Conservation (phyloP, 2,797 vertebrate species). For the Karalla daura region DNA sequence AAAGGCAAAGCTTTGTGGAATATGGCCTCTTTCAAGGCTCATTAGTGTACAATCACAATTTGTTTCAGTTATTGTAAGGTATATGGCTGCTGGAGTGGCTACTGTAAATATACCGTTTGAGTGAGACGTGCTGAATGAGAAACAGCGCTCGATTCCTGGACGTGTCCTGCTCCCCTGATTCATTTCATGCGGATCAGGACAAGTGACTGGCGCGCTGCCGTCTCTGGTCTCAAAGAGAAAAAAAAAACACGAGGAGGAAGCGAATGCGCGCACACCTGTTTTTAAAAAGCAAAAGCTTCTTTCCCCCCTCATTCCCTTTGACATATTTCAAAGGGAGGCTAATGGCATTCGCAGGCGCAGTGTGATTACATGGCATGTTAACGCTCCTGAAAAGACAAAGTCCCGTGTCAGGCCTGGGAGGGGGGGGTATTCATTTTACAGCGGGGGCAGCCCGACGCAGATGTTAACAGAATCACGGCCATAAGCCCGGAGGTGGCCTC, state of each 20-base stretch:
- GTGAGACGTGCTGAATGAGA: slow-evolving; percentile 34
- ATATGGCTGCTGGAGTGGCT: slow-evolving; percentile 23
- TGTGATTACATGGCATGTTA: slow-evolving; percentile 73
- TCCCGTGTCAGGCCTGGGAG: slow-evolving; percentile 50
- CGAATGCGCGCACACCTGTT: slow-evolving; percentile 56
- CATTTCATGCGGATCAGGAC: slow-evolving; percentile 31
- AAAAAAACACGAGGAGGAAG: slow-evolving; percentile 5
- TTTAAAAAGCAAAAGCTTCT: slow-evolving; percentile 35
- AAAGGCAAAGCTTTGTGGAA: slow-evolving; percentile 44
- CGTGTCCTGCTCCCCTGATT: slow-evolving; percentile 13
- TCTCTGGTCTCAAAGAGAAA: slow-evolving; percentile 12
- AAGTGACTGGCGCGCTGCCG: neutral
- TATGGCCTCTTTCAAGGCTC: slow-evolving; percentile 47
- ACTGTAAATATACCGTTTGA: slow-evolving; percentile 42
- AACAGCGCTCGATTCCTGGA: slow-evolving; percentile 17
- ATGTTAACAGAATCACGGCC: slow-evolving; percentile 76
- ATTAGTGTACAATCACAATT: slow-evolving; percentile 57
- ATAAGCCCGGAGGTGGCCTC: slow-evolving; percentile 68
- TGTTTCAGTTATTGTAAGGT: slow-evolving; percentile 28
- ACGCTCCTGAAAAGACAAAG: slow-evolving; percentile 66
- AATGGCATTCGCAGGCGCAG: slow-evolving; percentile 67
- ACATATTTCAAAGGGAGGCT: slow-evolving; percentile 58
- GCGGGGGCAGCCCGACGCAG: slow-evolving; percentile 69
- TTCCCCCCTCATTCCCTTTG: slow-evolving; percentile 31
- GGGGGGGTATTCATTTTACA: slow-evolving; percentile 72